phyloP scores from a whole-genome alignment of 1,140 invertebrate species.

The Heliconius himera region DNA sequence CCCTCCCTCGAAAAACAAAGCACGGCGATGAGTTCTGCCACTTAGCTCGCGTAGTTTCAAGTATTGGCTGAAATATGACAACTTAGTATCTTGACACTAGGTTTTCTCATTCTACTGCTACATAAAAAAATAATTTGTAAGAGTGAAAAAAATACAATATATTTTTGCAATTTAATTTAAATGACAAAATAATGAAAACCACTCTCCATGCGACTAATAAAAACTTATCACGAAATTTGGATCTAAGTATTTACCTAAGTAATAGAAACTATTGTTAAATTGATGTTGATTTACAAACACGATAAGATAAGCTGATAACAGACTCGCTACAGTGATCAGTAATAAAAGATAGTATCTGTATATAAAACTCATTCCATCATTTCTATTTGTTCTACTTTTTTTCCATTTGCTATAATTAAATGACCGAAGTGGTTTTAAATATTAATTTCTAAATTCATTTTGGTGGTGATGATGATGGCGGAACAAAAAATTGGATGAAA shows the following conservation, averaged over 20 bases:
- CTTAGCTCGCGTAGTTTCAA: neutral
- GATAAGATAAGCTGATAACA: conserved; percentile 13
- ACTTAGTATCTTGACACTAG: too few species aligned
- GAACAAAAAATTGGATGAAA: too few species aligned
- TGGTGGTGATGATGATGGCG: too few species aligned
- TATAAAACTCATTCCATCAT: neutral
- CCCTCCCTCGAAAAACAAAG: too few species aligned
- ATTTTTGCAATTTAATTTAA: too few species aligned
- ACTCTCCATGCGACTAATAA: neutral
- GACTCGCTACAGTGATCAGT: conserved; percentile 5
- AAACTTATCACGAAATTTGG: neutral
- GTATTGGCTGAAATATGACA: too few species aligned
- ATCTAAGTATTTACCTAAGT: neutral
- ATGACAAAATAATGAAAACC: too few species aligned
- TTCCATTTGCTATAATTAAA: neutral
- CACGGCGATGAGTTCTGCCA: neutral
- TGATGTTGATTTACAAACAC: neutral
- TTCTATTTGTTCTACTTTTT: conserved; percentile 5
- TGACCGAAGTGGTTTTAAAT: neutral
- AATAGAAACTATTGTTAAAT: conserved; percentile 6
- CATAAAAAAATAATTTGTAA: too few species aligned
- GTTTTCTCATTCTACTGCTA: too few species aligned
- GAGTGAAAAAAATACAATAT: too few species aligned
- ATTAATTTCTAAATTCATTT: neutral
- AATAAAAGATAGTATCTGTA: neutral